Percentiles rank a stretch among this genome's conserved stretches.
Conservation (phyloP, 2,113 vertebrate species). For the Bambusicola thoracicus region DNA sequence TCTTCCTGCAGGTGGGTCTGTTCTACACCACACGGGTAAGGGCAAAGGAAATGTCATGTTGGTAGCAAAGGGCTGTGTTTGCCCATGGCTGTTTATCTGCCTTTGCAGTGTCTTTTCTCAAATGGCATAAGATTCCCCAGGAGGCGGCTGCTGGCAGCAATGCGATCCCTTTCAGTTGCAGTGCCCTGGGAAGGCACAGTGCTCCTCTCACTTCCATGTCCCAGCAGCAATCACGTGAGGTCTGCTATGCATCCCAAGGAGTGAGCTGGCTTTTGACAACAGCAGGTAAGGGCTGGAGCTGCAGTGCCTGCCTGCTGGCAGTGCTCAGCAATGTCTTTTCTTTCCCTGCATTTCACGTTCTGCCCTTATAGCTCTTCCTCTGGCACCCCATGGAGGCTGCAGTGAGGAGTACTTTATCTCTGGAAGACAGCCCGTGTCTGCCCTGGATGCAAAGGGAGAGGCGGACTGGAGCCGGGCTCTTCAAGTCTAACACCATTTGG, state of each 20-base stretch:
- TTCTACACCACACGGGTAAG: neutral
- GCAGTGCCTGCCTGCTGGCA: neutral
- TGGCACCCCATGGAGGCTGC: fast-evolving
- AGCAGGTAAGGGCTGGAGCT: neutral
- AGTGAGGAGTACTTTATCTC: neutral
- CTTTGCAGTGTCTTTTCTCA: neutral
- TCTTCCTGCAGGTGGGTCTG: neutral
- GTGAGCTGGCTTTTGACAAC: fast-evolving
- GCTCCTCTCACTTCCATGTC: neutral
- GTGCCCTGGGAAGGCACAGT: neutral
- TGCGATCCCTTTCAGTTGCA: fast-evolving
- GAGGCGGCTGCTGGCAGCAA: neutral
- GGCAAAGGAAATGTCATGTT: neutral
- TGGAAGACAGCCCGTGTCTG: neutral
- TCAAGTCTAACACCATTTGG: too few species aligned
- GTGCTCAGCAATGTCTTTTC: neutral
- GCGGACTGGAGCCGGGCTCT: neutral
- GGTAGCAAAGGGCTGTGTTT: neutral
- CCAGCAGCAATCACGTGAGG: neutral
- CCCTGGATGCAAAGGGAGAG: neutral
- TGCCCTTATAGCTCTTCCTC: neutral
- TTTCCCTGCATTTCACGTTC: neutral
- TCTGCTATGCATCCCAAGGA: neutral
- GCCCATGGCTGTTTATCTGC: neutral
- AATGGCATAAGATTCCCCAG: neutral